Base-by-base conservation (phyloP, 2,113 vertebrate genomes). In the Aphelocoma coerulescens region DNA sequence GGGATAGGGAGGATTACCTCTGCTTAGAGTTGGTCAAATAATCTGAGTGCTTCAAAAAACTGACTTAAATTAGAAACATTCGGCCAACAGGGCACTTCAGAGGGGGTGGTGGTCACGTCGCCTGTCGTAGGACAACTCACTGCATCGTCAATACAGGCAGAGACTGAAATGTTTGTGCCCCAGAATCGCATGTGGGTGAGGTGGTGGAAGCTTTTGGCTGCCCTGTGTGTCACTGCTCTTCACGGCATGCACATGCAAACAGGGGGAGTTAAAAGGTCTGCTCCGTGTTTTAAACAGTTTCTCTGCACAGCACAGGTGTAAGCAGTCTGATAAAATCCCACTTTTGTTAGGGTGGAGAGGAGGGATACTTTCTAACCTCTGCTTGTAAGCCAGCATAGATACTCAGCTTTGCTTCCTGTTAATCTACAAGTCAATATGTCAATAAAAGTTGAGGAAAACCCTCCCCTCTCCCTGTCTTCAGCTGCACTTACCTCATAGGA, bases 91-190 rank as follows among this genome's bases (percentile, higher is more conserved):
- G 13, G 13, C 4, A 5, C 12, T 32, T 39, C 9, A 57, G 41
- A 69, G 37, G 26, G 49, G 32, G 21, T 16, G 13, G 8, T 27
- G 17, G 5, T 48, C 11, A 6, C 2, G 2, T 32, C 3, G 1
- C 28, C 32, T 44, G 5, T 33, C 2, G 1, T 48, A 16, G 30
- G 49, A 49, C 11, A 22, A 1, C 26, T 75, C n/a, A 5, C 35
- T 41, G 72, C 7, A 1, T 7, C 1, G 0, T 21, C 3, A 1
- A 0, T 41, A 7, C 9, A 32, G 41, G 43, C 17, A 12, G 30
- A 57, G 37, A 18, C 55, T 19, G 65, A 66, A 58, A 6, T 10
- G 5, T 48, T 35, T 8, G 6, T 77, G 72, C 7, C 27, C 19
- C 44, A 48, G 35, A 80, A 4, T 4, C 0, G 12, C 18, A 2